Evolutionary conservation across 2,797 vertebrate species (phyloP), one percentile per base, ranked within the genome.

Genomic region (Leuciscus waleckii): DNA sequence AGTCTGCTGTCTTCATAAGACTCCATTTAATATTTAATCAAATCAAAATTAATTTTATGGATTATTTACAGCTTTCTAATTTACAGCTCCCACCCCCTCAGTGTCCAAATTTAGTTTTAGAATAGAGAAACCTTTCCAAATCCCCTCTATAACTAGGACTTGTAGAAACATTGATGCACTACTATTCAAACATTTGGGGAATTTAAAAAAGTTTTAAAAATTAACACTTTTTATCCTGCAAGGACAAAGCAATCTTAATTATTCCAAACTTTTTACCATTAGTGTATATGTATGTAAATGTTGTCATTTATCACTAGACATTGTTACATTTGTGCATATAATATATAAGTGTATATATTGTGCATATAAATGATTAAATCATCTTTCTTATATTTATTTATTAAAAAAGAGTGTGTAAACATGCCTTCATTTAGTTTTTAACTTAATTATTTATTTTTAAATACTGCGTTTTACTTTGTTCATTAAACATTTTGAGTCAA

Each of bases 1-100:
- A 37, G 61, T 51, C 78, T 82, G 87, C 95, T 90, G 92, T 92
- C 26, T 26, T 63, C 76, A 3, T 29, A 29, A 32, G 4, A 58
- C 37, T 63, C 1, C 43, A 19, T 19, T 26, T 29, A 61, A 61
- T 19, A 29, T 11, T 63, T 41, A 8, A 78, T 63, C 14, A 41
- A 41, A 63, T 78, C 37, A 43, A 29, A 61, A 29, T 41, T 0
- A 3, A 10, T 49, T 79, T 43, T 2, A 67, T 63, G 9, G 23
- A 63, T 63, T 41, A 63, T n/a, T 21, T 46, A 32, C 51, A 56
- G 32, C 39, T 69, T 43, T 63, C 14, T 61, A 32, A 79, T 32
- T 7, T 67, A 9, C 10, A 16, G 19, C n/a, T 19, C 39, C 14
- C 11, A 46, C 91, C 93, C 23, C 49, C 78, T 41, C 43, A 46